Conservation (phyloP, 2,888 invertebrate genomes). For the Empis stercorea region DNA sequence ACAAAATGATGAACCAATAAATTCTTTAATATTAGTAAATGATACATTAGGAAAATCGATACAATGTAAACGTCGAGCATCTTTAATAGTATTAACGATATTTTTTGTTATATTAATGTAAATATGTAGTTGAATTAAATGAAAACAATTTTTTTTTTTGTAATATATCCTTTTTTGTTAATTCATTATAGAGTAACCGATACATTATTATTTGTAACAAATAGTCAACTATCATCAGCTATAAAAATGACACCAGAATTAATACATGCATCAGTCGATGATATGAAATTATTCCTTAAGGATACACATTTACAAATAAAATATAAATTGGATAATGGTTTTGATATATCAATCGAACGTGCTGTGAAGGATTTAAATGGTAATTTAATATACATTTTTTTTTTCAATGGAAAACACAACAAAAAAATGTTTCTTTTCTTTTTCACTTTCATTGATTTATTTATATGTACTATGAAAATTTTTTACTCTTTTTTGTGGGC, state of each 20-base stretch:
- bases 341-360: slow-evolving; percentile 48
- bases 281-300: slow-evolving; percentile 46
- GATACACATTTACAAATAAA: slow-evolving; percentile 52
- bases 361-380: slow-evolving; percentile 51
- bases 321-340: slow-evolving; percentile 41
- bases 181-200: slow-evolving; percentile 21
- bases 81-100: slow-evolving; percentile 28
- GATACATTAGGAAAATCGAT: slow-evolving; percentile 27
- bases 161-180: background rate
- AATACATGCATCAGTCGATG: slow-evolving; percentile 44
- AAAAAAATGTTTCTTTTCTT: too few species aligned
- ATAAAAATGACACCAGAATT: slow-evolving; percentile 42
- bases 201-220: slow-evolving; percentile 47
- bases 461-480: too few species aligned
- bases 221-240: slow-evolving; percentile 46
- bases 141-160: too few species aligned
- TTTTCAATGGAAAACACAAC: too few species aligned
- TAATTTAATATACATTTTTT: slow-evolving; percentile 27
- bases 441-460: too few species aligned
- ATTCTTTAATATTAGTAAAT: slow-evolving; percentile 28
- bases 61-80: slow-evolving; percentile 28
- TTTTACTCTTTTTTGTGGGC: too few species aligned
- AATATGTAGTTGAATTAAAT: slow-evolving; percentile 12
- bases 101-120: slow-evolving; percentile 30
- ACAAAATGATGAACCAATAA: slow-evolving; percentile 19